Percentiles rank a stretch among this genome's conserved stretches.
phyloP scores from a whole-genome alignment of 92 coral and sea anemone species.

The Phenganax marumi region DNA sequence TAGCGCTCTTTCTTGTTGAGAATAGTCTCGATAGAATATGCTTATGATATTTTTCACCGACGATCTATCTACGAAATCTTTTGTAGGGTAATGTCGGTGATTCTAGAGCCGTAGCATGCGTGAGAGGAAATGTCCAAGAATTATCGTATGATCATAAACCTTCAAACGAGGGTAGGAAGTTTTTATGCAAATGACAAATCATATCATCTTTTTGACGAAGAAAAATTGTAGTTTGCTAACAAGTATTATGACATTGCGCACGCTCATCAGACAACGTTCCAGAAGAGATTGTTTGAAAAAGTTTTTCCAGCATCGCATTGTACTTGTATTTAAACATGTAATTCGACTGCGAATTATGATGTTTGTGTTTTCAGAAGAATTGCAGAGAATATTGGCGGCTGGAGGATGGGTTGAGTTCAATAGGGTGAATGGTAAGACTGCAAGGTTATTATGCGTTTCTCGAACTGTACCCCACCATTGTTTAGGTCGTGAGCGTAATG shows the following conservation, averaged over 20 bases:
- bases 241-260: background rate
- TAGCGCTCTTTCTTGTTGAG: background rate
- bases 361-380: conserved; percentile 69
- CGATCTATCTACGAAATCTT: background rate
- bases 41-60: too few relatives aligned
- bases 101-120: conserved; percentile 82
- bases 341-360: background rate
- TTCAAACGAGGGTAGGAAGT: conserved; percentile 82
- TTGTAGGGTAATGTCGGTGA: conserved; percentile 97
- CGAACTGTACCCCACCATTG: too few relatives aligned
- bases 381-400: conserved; percentile 96
- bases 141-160: conserved; percentile 97
- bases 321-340: background rate
- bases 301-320: background rate
- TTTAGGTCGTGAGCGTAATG: background rate
- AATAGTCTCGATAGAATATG: too few relatives aligned
- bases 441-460: background rate
- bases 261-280: background rate
- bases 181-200: too few relatives aligned
- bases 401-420: conserved; percentile 99
- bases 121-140: conserved; percentile 86
- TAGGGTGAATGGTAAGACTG: conserved; percentile 91
- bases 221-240: background rate
- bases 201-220: background rate
- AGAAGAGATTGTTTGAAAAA: background rate